These are phyloP conservation scores for Drosophila pectinifera DNA, from an alignment of 1,140 invertebrate species.

Conservation along the genomic window DNA sequence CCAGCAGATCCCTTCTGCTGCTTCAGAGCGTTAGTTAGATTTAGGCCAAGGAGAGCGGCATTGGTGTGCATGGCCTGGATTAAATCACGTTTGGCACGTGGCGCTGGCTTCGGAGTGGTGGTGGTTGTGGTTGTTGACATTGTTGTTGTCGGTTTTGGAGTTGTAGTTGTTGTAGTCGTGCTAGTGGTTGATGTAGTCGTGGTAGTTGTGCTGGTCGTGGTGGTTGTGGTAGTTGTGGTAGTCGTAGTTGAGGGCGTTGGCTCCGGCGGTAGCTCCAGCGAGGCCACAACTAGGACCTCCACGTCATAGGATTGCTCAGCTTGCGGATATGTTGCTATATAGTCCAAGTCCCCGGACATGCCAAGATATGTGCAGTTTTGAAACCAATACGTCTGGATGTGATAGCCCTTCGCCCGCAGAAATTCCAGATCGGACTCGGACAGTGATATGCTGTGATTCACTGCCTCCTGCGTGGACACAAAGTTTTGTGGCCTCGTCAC, in stretches of 20 bases:
- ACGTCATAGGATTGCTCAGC: constrained; percentile 87
- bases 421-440: constrained; percentile 87
- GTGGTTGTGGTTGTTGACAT: constrained; percentile 41
- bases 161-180: constrained; percentile 63
- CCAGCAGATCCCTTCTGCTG: constrained; percentile 41
- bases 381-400: constrained; percentile 90
- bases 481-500: constrained; percentile 86
- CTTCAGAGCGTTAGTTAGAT: constrained; percentile 67
- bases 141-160: constrained; percentile 47
- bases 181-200: constrained; percentile 86
- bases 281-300: constrained; percentile 89
- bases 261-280: constrained; percentile 88
- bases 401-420: constrained; percentile 87
- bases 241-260: constrained; percentile 87
- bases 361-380: constrained; percentile 91
- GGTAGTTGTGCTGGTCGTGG: constrained; percentile 86
- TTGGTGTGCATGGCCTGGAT: constrained; percentile 69
- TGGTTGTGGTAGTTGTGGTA: constrained; percentile 86
- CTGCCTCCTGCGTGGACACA: constrained; percentile 87
- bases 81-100: constrained; percentile 66
- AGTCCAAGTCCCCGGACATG: constrained; percentile 87
- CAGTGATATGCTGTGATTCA: constrained; percentile 87
- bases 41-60: constrained; percentile 63
- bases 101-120: constrained; percentile 38
- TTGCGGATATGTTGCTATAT: constrained; percentile 88